phyloP scores from a whole-genome alignment of 2,888 invertebrate genomes.

The Protophormia terraenovae region DNA sequence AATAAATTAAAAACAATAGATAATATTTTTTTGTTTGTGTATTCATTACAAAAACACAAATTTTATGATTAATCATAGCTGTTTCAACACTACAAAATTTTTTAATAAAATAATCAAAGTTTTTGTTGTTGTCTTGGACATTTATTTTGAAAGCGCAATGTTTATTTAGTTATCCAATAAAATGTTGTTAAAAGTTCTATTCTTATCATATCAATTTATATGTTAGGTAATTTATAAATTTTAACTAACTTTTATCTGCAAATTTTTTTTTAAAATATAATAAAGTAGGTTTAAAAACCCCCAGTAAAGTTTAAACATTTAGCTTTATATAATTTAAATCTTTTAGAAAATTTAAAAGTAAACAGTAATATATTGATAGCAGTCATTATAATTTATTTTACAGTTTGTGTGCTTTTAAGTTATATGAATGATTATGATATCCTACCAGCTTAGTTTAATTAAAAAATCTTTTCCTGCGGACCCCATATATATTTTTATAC shows the following conservation, averaged over 20 bases:
- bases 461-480: too few relatives aligned
- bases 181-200: background rate
- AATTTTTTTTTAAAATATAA: too few relatives aligned
- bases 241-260: background rate
- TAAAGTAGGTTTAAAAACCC: too few relatives aligned
- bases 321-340: too few relatives aligned
- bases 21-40: constrained; percentile 9
- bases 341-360: too few relatives aligned
- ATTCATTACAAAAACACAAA: background rate
- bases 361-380: too few relatives aligned
- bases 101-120: background rate
- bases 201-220: constrained; percentile 31
- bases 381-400: too few relatives aligned
- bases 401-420: too few relatives aligned
- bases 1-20: constrained; percentile 1
- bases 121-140: background rate
- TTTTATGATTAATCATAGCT: background rate
- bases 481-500: too few relatives aligned
- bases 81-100: background rate
- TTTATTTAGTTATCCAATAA: constrained; percentile 24
- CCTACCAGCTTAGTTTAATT: too few relatives aligned
- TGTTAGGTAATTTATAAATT: background rate
- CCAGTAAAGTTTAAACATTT: too few relatives aligned
- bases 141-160: background rate
- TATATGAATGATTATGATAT: too few relatives aligned